Evolutionary conservation across 2,797 vertebrate genomes (phyloP).

Genomic region (Dryobates pubescens): DNA sequence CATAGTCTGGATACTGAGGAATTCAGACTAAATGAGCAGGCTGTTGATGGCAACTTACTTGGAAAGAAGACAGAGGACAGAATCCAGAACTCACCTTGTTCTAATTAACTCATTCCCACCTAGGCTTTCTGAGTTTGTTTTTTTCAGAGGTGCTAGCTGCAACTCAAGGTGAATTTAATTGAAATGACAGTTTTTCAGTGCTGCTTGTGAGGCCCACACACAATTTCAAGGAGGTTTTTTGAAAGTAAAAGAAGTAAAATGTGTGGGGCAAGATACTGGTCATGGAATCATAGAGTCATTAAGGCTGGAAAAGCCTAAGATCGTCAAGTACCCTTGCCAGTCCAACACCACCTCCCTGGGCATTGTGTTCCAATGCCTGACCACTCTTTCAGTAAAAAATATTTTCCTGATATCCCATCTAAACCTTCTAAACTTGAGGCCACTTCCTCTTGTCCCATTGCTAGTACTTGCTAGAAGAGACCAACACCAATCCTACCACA

Average conservation of each 20-base stretch:
- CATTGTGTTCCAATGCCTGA: too few relatives aligned
- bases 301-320: too few relatives aligned
- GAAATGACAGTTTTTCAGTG: background rate
- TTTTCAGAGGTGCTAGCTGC: background rate
- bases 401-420: too few relatives aligned
- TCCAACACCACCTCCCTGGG: too few relatives aligned
- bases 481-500: too few relatives aligned
- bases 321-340: too few relatives aligned
- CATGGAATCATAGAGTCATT: too few relatives aligned
- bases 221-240: background rate
- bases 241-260: background rate
- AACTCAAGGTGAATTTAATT: background rate
- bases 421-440: too few relatives aligned
- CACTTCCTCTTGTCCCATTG: too few relatives aligned
- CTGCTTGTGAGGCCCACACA: background rate
- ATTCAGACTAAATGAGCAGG: background rate
- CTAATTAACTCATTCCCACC: background rate
- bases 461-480: too few relatives aligned
- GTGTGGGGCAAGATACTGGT: background rate
- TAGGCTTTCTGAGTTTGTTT: background rate
- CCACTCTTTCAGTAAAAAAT: too few relatives aligned
- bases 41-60: background rate
- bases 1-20: background rate
- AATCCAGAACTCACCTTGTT: background rate
- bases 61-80: background rate